A percentile compares a stretch with the other conserved stretches of the same genome.
phyloP scores from a whole-genome alignment of 2,888 invertebrate genomes.

The Beris chalybata region DNA sequence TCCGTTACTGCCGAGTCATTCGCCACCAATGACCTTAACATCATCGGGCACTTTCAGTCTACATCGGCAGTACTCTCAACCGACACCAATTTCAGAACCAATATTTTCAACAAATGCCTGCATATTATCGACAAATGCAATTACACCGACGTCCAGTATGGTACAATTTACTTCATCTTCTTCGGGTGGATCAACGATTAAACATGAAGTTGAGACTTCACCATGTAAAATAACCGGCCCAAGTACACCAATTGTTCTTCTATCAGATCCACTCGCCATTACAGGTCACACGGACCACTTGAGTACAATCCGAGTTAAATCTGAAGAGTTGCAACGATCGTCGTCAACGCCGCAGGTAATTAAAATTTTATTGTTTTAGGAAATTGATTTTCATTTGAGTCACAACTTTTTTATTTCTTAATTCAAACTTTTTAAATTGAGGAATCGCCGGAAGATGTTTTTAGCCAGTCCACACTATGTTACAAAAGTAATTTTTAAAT shows the following conservation, averaged over 20 bases:
- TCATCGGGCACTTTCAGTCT: conserved; percentile 48
- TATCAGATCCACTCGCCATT: conserved; percentile 44
- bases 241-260: conserved; percentile 54
- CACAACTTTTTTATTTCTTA: too few relatives aligned
- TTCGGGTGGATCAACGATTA: conserved; percentile 13
- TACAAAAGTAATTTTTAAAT: too few relatives aligned
- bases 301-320: conserved; percentile 58
- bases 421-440: too few relatives aligned
- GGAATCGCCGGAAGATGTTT: too few relatives aligned
- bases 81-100: conserved; percentile 44
- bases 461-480: too few relatives aligned
- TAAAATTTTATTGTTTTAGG: too few relatives aligned
- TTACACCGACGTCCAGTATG: conserved; percentile 29
- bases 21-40: conserved; percentile 45
- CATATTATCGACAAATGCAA: conserved; percentile 32
- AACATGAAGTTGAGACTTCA: conserved; percentile 30
- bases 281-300: conserved; percentile 46
- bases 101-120: conserved; percentile 31
- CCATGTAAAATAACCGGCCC: conserved; percentile 32
- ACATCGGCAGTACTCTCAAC: conserved; percentile 61
- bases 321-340: conserved; percentile 64
- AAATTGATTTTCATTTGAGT: too few relatives aligned
- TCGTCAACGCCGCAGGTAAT: conserved; percentile 65
- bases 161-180: conserved; percentile 34
- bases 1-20: conserved; percentile 65